These are phyloP conservation scores for Hoplostethus atlanticus DNA, from an alignment of 2,797 vertebrate genomes.

Conservation along the genomic window DNA sequence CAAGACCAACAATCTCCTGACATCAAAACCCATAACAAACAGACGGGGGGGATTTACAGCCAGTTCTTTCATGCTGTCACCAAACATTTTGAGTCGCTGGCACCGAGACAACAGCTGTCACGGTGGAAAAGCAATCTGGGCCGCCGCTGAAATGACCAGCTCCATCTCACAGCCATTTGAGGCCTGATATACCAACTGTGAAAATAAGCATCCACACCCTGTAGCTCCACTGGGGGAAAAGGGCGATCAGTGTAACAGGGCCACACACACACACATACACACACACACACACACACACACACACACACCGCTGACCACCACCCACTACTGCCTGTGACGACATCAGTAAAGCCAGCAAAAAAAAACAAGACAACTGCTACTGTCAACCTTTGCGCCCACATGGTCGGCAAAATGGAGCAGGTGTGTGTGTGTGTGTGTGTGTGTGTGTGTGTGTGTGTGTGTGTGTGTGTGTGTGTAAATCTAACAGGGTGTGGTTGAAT, in stretches of 20 bases:
- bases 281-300: constrained; percentile 74
- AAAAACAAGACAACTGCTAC: constrained; percentile 70
- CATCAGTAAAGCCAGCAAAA: constrained; percentile 55
- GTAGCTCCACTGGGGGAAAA: constrained; percentile 40
- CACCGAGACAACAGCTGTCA: constrained; percentile 64
- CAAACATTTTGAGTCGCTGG: constrained; percentile 41
- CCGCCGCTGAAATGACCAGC: constrained; percentile 54
- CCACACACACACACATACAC: constrained; percentile 71
- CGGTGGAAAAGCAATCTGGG: constrained; percentile 46
- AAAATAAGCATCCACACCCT: constrained; percentile 72
- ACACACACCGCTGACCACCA: constrained; percentile 61
- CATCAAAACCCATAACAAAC: not conserved
- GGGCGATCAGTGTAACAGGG: constrained; percentile 49
- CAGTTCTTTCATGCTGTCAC: constrained; percentile 50
- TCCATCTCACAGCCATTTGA: constrained; percentile 58
- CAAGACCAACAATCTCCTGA: not conserved
- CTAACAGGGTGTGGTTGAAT: constrained; percentile 54
- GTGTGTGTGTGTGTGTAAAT: constrained; percentile 18
- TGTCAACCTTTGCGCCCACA: constrained; percentile 56
- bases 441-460: constrained; percentile 34
- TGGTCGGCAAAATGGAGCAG: constrained; percentile 55
- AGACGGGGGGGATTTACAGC: constrained; percentile 31
- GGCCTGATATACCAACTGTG: constrained; percentile 71
- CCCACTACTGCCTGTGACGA: constrained; percentile 50
- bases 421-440: constrained; percentile 51